These are phyloP conservation scores for Ellobius talpinus DNA, from an alignment of 2,113 vertebrate genomes.

Conservation along the genomic window DNA sequence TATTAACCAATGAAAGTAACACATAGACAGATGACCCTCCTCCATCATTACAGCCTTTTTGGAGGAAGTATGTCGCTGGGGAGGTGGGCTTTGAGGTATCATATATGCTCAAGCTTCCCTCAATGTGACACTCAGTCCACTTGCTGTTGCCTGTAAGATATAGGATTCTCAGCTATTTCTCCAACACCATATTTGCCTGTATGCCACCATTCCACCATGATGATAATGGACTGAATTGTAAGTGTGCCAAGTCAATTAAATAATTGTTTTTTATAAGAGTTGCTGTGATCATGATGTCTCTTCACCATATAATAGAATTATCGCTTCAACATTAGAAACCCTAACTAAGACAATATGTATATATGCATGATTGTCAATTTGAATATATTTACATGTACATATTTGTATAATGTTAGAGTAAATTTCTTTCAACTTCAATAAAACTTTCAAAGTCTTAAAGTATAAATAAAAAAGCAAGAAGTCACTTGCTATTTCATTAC, in stretches of 20 bases:
- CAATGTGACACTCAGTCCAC: background rate
- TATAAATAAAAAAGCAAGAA: background rate
- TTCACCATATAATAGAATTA: background rate
- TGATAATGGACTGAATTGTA: background rate
- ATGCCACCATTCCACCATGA: background rate
- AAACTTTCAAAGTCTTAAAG: background rate
- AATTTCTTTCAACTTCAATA: constrained; percentile 7
- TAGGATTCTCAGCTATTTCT: background rate
- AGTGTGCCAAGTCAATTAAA: background rate
- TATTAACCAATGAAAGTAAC: too few relatives aligned
- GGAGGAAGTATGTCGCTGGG: background rate
- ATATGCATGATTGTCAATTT: background rate
- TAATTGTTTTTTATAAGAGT: background rate
- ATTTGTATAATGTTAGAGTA: background rate
- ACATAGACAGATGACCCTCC: too few relatives aligned
- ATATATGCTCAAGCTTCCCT: background rate
- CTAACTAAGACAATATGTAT: background rate
- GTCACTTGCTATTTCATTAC: background rate
- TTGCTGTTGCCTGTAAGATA: background rate
- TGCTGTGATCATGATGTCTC: background rate
- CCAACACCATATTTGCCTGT: background rate
- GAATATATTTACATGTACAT: background rate
- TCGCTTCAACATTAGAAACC: background rate
- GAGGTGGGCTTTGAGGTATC: background rate
- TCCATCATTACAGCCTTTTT: background rate